These are phyloP conservation scores for Caenorhabditis virilis DNA, from an alignment of 2,888 invertebrate genomes.

Conservation along the genomic window DNA sequence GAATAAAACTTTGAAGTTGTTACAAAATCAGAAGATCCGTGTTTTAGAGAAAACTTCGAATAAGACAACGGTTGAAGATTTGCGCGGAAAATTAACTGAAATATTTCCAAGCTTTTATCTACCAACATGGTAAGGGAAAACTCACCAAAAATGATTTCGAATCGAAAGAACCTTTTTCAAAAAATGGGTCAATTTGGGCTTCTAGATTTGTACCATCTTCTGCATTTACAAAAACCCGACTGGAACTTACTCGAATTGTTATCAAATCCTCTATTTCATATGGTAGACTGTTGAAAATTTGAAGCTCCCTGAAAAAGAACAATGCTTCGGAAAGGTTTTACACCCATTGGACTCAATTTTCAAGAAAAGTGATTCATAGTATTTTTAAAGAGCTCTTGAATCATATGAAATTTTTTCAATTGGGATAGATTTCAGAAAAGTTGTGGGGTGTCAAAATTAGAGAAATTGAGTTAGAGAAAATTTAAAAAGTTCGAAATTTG, in stretches of 20 bases:
- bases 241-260: slow-evolving; percentile 20
- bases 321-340: too few species aligned
- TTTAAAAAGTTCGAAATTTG: too few species aligned
- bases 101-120: neutral
- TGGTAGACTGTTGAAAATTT: slow-evolving; percentile 35
- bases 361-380: too few species aligned
- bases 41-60: slow-evolving; percentile 1
- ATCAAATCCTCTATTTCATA: slow-evolving; percentile 28
- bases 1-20: too few species aligned
- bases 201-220: slow-evolving; percentile 23
- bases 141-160: slow-evolving; percentile 6
- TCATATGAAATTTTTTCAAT: too few species aligned
- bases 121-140: too few species aligned
- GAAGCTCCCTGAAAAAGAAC: slow-evolving; percentile 9
- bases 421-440: too few species aligned
- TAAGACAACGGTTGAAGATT: neutral
- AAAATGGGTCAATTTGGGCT: slow-evolving; percentile 49
- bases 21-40: too few species aligned
- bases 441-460: too few species aligned
- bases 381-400: too few species aligned
- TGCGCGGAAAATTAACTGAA: slow-evolving; percentile 39
- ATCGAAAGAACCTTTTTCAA: slow-evolving; percentile 30
- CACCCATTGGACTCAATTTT: too few species aligned
- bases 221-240: slow-evolving; percentile 6
- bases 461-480: too few species aligned